Evolutionary conservation across 2,797 vertebrate species (phyloP), one percentile per base, ranked within the genome.

Genomic region (Catharus ustulatus): DNA sequence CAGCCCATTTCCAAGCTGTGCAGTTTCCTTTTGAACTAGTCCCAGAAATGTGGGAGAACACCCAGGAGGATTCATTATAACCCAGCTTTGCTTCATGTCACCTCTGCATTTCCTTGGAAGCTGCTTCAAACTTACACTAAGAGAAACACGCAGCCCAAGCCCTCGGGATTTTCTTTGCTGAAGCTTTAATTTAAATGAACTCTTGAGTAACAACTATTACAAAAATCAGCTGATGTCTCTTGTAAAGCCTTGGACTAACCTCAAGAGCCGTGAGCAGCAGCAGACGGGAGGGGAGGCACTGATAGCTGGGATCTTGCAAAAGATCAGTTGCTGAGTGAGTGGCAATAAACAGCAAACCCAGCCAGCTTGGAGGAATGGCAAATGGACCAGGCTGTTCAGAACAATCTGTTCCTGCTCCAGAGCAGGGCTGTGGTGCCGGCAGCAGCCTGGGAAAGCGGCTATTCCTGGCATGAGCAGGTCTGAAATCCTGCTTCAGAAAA

Each of bases 351-450:
- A 90, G 79, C 66, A 82, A 36, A 66, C 30, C 72, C 93, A 87
- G 89, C 64, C 94, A 96, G 95, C 95, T 66, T 3, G 15, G 8
- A 17, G 79, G 58, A 62, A 81, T 11, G 64, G 93, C 67, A 93
- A 94, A 90, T 55, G 83, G 94, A 93, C 93, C 93, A 92, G 87
- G 18, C 27, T 83, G 91, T 94, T 96, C 78, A 6, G 95, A 93
- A 95, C 96, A 93, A 89, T 59, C 93, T 96, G 96, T 97, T 96
- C 93, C 79, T 89, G 73, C 77, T 90, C 75, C 77, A 34, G 79
- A 90, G 79, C 83, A 74, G 76, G 86, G 86, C 87, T 84, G 48
- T 4, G 46, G 90, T 76, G 88, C 72, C 0, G n/a, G 75, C 14
- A 3, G 57, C 22, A 63, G 72, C 76, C 77, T 93, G 87, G 83